Evolutionary conservation across 2,888 invertebrate genomes (phyloP), one percentile per base, ranked within the genome.

Genomic region (Agonopterix subpropinquella): DNA sequence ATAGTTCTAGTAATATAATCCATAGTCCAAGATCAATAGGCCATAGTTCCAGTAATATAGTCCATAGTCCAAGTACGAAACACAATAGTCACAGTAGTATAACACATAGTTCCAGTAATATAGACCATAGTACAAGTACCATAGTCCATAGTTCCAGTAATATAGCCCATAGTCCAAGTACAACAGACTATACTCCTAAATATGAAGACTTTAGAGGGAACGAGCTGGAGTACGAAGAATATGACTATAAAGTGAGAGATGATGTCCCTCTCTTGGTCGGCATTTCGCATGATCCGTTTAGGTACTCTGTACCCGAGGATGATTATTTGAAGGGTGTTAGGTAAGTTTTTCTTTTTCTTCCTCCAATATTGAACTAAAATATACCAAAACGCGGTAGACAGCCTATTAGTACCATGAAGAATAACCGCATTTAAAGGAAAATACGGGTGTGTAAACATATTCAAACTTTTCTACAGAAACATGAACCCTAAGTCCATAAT

Each of bases 271-370:
- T 85, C 0, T 57, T 87, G 39, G 79, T 86, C 0, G 86, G 85
- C 0, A 80, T 85, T 42, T 79, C 85, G 0, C 75, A 74, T 41
- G 86, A 86, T 53, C 87, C 87, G 0, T 88, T 75, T 50, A 73
- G 86, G 52, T 75, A 73, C 57, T 87, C 87, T 0, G 64, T 88
- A 11, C 85, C 83, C 1, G 79, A 79, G 28, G 71, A 70, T 5
- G 85, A 86, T 50, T 87, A 78, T 57, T 55, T 59, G 10, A 80
- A 77, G 53, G 86, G 86, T 36, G 77, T 81, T 8, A 82, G 86
- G 87, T 84, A 56, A 67, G 66, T 53, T 36, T 28, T 28, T 41
- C 39, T 45, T 7, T 28, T 28, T 28, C 7, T 18, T 4, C 3
- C 4, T 18, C 2, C 2, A 4, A 4, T 18, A 18, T 18, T 18